These are phyloP conservation scores for Girardia tigrina DNA, from an alignment of 2,888 invertebrate species.

Conservation along the genomic window DNA sequence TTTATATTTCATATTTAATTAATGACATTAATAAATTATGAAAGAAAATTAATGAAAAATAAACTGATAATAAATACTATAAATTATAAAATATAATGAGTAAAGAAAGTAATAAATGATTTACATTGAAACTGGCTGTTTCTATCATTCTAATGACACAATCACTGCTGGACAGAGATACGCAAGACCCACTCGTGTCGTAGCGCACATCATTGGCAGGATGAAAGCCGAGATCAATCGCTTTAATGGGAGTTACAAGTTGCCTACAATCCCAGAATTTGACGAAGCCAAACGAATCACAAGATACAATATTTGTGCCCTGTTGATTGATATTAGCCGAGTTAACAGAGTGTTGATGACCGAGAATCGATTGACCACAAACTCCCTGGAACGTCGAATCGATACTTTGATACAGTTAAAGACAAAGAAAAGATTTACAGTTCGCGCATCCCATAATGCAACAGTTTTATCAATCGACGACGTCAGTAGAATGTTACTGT, in stretches of 20 bases:
- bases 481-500: conserved; percentile 48
- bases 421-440: conserved; percentile 41
- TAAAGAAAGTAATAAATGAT: conserved; percentile 36
- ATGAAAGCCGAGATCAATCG: conserved; percentile 47
- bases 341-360: conserved; percentile 50
- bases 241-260: conserved; percentile 43
- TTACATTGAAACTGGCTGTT: conserved; percentile 45
- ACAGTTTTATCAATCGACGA: conserved; percentile 50
- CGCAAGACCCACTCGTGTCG: conserved; percentile 46
- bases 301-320: conserved; percentile 49
- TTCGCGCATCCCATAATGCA: conserved; percentile 50
- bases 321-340: conserved; percentile 45
- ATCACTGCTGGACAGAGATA: conserved; percentile 49
- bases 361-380: conserved; percentile 39
- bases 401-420: not conserved
- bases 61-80: too few relatives aligned
- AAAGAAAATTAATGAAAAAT: too few relatives aligned
- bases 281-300: conserved; percentile 48
- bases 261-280: conserved; percentile 50
- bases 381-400: conserved; percentile 23
- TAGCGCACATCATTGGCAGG: conserved; percentile 48
- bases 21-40: too few relatives aligned
- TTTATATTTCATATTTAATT: too few relatives aligned
- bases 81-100: too few relatives aligned
- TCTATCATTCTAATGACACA: conserved; percentile 48